Base-by-base conservation (phyloP, 2,797 vertebrate genomes). In the Octomys mimax region DNA sequence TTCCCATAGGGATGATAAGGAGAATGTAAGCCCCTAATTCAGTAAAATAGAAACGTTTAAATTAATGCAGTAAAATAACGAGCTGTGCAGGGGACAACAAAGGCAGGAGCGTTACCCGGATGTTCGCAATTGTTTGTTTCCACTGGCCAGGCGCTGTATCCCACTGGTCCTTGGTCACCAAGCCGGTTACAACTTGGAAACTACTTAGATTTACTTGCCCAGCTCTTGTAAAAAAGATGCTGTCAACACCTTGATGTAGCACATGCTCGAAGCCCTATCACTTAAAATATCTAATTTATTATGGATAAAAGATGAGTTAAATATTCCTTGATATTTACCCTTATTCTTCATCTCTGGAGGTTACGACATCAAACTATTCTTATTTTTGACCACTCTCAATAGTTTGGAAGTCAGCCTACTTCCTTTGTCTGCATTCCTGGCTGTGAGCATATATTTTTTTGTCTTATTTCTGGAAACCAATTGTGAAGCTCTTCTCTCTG, bases 161-260 rank as follows among this genome's bases (percentile, higher is more conserved):
- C 80, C 89, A 80, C 46, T 90, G 94, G 83, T 73, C 92, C 92
- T 95, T 80, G 86, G 96, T 96, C 96, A 90, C 93, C 95, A 96
- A 92, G 82, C 96, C 85, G 36, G 93, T 97, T 97, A 95, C 46
- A 96, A 92, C 66, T 92, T 90, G 0, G 0, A 61, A 98, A 97
- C 28, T 75, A 77, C 84, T 97, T 95, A 96, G 93, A 94, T 96
- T 80, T 95, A 95, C 95, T 88, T 86, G 92, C 64, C 91, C 70
- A 85, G 97, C 92, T 95, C 89, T 94, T 95, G 87, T 93, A 95
- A 97, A 97, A 96, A 97, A 97, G 94, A 94, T 94, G 79, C 84
- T 96, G 96, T 98, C 96, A 97, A 88, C 70, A 86, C 54, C 6
- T 68, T 95, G 94, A 97, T 89, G 39, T 39, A 96, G 89, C 92